Base-by-base conservation (phyloP, 2,888 invertebrate species). In the Drosophila kuntzei region DNA sequence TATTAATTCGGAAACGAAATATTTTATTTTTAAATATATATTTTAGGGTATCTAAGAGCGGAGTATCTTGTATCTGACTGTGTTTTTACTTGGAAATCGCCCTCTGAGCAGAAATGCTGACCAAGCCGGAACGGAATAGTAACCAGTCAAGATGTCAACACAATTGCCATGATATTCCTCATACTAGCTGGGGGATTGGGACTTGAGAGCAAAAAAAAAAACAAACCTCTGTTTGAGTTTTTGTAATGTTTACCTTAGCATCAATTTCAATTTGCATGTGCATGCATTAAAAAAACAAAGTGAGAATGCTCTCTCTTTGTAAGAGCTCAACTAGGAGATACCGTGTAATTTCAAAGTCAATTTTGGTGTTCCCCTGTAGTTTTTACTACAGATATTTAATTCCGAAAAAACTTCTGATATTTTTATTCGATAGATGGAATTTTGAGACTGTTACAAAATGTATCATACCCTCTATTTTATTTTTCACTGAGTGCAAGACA, bases 201-300 rank as follows among this genome's bases (percentile, higher is more conserved):
- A 14, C 11, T 22, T 5, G 14, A 32, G 14, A 29, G n/a, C 9
- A 29, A 14, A 55, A 25, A 49, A 37, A 49, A 20, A 32, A 71
- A 62, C 37, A 54, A 57, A 27, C 65, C 64, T 66, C 54, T 59
- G 57, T 67, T 62, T 76, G 71, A 71, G 54, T 39, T 43, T 39
- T 68, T 27, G 59, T 60, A 72, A 58, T 87, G 82, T 90, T 89
- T 90, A 89, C 86, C 79, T 87, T 85, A 79, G 85, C 89, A 83
- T 89, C 89, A 89, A 90, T 90, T 89, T 89, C 85, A 87, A 89
- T 90, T 89, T 89, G 78, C 89, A 81, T 90, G 84, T 55, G 76
- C 54, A 55, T 75, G 76, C 71, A 78, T 72, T 76, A 47, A 67
- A 74, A 66, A 65, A 63, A 55, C 32, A 44, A 44, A 8, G 20